Evolutionary conservation across 92 coral and sea anemone genomes (phyloP), one percentile per base, ranked within the genome.

Genomic region (Palythoa grandis): DNA sequence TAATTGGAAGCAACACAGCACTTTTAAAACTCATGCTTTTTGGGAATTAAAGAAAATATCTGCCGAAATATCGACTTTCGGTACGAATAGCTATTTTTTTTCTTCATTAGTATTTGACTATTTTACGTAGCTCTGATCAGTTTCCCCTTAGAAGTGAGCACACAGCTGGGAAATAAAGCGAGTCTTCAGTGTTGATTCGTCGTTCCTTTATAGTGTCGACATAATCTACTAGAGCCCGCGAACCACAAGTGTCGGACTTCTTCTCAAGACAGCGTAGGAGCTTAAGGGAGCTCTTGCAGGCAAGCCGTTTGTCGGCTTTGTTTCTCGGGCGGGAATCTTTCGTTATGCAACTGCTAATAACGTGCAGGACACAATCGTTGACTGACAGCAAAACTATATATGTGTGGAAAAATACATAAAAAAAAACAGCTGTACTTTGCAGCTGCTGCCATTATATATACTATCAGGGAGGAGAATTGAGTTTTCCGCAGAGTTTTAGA

Each of bases 361-460:
- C 82, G 47, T 57, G 63, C 22, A 76, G n/a, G 23, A 76, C 29
- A 37, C 82, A 76, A 17, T 76, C 82, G 61, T 76, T 76, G 82
- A 76, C 82, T 2, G 82, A 54, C 4, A 53, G 43, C 13, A 57
- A 54, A 13, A 14, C 82, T 69, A 19, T 6, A 13, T 1, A 11
- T 19, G 3, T 14, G 20, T 7, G 47, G 19, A 69, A 24, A 69
- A 69, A 5, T 29, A 12, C 3, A 69, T 24, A 10, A 13, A 12
- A 12, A 5, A 11, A 69, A 1, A 5, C 23, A 68, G 7, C 3
- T 69, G 4, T 25, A 22, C 4, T 15, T 24, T 63, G 24, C 69
- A 17, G 1, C 22, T 20, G 11, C 2, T 63, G 35, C 11, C 2
- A 43, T 43, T 43, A 43, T 43, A 9, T 63, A 2, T n/a, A 4